Evolutionary conservation across 92 coral and sea anemone species (phyloP).

Genomic region (Micromussa lordhowensis): DNA sequence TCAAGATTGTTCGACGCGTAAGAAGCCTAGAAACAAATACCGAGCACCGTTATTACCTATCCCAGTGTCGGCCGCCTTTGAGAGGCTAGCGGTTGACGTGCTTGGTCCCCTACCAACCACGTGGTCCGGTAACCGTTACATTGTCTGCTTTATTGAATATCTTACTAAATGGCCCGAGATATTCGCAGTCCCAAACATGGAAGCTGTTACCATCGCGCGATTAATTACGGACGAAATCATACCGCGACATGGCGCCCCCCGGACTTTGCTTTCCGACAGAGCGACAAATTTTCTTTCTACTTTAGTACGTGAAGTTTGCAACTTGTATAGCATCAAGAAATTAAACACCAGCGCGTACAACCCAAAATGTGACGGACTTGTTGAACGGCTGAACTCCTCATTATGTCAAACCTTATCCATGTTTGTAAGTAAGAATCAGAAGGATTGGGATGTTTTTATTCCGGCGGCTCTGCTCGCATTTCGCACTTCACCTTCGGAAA

Average conservation of each 20-base stretch:
- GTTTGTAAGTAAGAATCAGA: slow-evolving; percentile 53
- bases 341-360: slow-evolving; percentile 55
- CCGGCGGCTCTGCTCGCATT: slow-evolving; percentile 39
- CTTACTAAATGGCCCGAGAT: slow-evolving; percentile 77
- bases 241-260: slow-evolving; percentile 57
- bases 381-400: slow-evolving; percentile 51
- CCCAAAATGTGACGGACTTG: slow-evolving; percentile 43
- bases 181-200: slow-evolving; percentile 61
- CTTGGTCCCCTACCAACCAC: background rate
- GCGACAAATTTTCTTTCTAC: slow-evolving; percentile 49
- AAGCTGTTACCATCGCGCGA: slow-evolving; percentile 57
- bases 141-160: slow-evolving; percentile 50
- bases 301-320: slow-evolving; percentile 46
- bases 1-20: slow-evolving; percentile 59
- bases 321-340: slow-evolving; percentile 32
- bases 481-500: slow-evolving; percentile 57
- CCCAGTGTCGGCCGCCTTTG: slow-evolving; percentile 54
- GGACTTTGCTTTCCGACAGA: slow-evolving; percentile 52
- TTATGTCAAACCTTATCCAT: slow-evolving; percentile 35
- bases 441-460: slow-evolving; percentile 58
- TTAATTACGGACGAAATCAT: slow-evolving; percentile 59
- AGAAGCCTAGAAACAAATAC: slow-evolving; percentile 44
- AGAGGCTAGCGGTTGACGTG: slow-evolving; percentile 33
- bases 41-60: slow-evolving; percentile 58
- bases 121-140: too few relatives aligned